Evolutionary conservation across 2,888 invertebrate species (phyloP).

Genomic region (Eumacrocentrus americanus): DNA sequence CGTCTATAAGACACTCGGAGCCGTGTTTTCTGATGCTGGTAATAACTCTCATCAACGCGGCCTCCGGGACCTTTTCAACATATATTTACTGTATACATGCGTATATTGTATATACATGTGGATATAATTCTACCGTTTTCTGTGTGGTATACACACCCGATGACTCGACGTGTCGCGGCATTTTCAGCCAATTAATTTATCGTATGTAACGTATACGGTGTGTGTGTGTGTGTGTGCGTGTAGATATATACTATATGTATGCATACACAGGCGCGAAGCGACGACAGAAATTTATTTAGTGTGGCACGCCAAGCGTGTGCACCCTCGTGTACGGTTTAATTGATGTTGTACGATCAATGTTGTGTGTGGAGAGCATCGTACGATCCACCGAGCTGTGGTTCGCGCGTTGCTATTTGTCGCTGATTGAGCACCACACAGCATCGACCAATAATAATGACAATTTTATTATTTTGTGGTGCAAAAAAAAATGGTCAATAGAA

Average conservation of each 20-base stretch:
- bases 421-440: slow-evolving; percentile 18
- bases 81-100: background rate
- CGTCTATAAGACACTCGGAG: background rate
- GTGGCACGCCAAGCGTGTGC: slow-evolving; percentile 35
- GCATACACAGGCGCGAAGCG: slow-evolving; percentile 16
- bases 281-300: slow-evolving; percentile 40
- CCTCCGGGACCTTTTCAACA: slow-evolving; percentile 17
- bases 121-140: slow-evolving; percentile 24
- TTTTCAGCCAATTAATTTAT: slow-evolving; percentile 41
- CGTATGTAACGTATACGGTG: slow-evolving; percentile 32
- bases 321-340: slow-evolving; percentile 28
- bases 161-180: slow-evolving; percentile 30
- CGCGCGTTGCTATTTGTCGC: slow-evolving; percentile 29
- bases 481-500: no score
- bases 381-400: slow-evolving; percentile 25
- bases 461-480: no score
- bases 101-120: background rate
- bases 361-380: slow-evolving; percentile 26
- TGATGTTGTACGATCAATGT: slow-evolving; percentile 32
- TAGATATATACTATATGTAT: slow-evolving; percentile 12
- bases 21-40: slow-evolving; percentile 9
- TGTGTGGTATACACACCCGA: slow-evolving; percentile 24
- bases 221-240: no score
- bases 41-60: slow-evolving; percentile 17
- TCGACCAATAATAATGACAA: slow-evolving; percentile 13